Base-by-base conservation (phyloP, 2,888 invertebrate species). In the Neocrepidodera transversa region DNA sequence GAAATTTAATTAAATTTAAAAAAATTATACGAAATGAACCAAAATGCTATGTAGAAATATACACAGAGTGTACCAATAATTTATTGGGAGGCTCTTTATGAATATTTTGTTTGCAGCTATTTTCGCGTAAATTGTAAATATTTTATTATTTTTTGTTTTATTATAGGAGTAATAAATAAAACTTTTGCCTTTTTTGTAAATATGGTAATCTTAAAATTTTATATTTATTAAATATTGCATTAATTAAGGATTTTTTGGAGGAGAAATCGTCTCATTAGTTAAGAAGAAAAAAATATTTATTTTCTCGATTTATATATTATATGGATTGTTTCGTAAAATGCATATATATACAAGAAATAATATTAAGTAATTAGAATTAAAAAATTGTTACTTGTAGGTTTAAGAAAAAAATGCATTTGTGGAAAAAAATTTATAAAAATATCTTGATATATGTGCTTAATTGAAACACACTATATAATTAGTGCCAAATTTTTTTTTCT, bases 51-150 rank as follows among this genome's bases (percentile, higher is more conserved):
- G 10, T 38, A 32, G 11, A 13, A 32, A 1, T 32, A 13, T 32
- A n/a, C 11, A 32, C 11, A 32, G 32, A 6, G 32, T 13, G 32
- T 13, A 13, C 13, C 11, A 3, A 32, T 32, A 28, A 5, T 28
- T 23, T 23, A 23, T 23, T 23, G 3, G 23, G 23, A n/a, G n/a
- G n/a, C n/a, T n/a, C n/a, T n/a, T n/a, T n/a, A n/a, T n/a, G n/a
- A n/a, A n/a, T n/a, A n/a, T n/a, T n/a, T n/a, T n/a, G n/a, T n/a
- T n/a, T n/a, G 54, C 59, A 59, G 54, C 59, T 59, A 59, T 48
- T 59, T 47, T 58, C 26, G 28, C 36, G 20, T 49, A 57, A 13
- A 52, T 57, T 57, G 56, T 62, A 60, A 45, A 63, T 58, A 60
- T 6, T 45, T 53, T 40, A 55, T 63, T 57, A 43, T 59, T 50